Conservation (phyloP, 2,888 invertebrate genomes). For the Diaperis boleti region DNA sequence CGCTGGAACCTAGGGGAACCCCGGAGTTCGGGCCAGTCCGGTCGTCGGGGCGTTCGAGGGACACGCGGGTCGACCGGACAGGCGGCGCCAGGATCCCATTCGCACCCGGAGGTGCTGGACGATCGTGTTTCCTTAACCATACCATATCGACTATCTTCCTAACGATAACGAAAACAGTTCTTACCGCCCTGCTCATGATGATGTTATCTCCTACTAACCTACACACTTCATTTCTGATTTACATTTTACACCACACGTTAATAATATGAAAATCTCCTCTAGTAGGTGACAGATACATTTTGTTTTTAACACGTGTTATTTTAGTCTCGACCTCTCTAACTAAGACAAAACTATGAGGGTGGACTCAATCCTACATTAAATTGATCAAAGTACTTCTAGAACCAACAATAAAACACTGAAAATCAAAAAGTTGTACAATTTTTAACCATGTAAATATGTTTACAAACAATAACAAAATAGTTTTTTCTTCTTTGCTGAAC, state of each 20-base stretch:
- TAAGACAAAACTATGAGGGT: no score
- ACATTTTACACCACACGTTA: neutral
- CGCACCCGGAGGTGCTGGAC: conserved; percentile 10
- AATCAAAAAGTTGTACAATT: no score
- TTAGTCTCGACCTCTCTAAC: no score
- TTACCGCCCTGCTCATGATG: neutral
- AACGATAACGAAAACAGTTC: no score
- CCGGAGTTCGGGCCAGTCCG: conserved; percentile 40
- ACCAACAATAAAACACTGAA: no score
- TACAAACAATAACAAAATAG: no score
- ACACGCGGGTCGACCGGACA: conserved; percentile 43
- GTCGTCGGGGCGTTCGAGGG: conserved; percentile 46
- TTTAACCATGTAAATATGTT: no score
- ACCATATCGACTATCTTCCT: neutral
- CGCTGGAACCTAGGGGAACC: conserved; percentile 40
- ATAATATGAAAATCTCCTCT: no score
- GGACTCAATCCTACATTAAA: no score
- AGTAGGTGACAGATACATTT: neutral
- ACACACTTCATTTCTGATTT: neutral
- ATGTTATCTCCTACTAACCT: conserved; percentile 2
- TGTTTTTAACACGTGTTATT: no score
- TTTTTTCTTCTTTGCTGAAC: no score
- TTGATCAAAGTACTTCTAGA: no score
- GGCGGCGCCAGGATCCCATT: conserved; percentile 19
- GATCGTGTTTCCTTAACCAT: neutral